Percentiles rank a stretch among this genome's conserved stretches.
phyloP scores from a whole-genome alignment of 2,888 invertebrate species.

The Hartigia nigra region DNA sequence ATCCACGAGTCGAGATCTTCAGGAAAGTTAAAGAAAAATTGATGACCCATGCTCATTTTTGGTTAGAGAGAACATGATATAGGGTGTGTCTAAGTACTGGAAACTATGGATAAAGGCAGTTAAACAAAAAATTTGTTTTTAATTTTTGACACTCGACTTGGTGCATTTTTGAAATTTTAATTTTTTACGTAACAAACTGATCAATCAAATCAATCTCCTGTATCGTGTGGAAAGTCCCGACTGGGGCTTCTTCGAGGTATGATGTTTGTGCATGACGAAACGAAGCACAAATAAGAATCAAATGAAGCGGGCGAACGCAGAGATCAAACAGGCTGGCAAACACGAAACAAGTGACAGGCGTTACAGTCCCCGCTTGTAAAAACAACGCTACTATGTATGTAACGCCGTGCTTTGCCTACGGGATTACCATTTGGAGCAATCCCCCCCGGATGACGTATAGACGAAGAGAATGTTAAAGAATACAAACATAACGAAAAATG shows the following conservation, averaged over 20 bases:
- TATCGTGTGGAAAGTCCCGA: neutral
- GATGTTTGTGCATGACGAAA: neutral
- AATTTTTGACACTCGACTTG: constrained; percentile 12
- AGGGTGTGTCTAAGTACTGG: neutral
- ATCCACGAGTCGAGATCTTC: constrained; percentile 36
- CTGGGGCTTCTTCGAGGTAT: neutral
- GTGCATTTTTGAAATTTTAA: neutral
- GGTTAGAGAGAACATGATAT: neutral
- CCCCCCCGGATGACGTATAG: constrained; percentile 32
- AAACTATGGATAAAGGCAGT: constrained; percentile 1
- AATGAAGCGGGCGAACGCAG: constrained; percentile 49
- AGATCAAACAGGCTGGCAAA: constrained; percentile 65
- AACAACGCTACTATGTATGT: constrained; percentile 52
- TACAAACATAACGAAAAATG: constrained; percentile 57
- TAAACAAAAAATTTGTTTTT: constrained; percentile 13
- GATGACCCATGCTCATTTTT: constrained; percentile 23
- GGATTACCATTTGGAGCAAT: constrained; percentile 64
- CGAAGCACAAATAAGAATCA: constrained; percentile 50
- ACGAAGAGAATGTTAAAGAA: constrained; percentile 25
- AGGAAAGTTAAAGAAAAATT: constrained; percentile 39
- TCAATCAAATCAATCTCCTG: neutral
- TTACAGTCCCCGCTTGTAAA: constrained; percentile 54
- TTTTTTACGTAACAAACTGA: neutral
- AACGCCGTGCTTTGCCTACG: constrained; percentile 58
- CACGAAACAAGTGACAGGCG: constrained; percentile 61